Base-by-base conservation (phyloP, 2,113 vertebrate species). In the Jacana jacana region DNA sequence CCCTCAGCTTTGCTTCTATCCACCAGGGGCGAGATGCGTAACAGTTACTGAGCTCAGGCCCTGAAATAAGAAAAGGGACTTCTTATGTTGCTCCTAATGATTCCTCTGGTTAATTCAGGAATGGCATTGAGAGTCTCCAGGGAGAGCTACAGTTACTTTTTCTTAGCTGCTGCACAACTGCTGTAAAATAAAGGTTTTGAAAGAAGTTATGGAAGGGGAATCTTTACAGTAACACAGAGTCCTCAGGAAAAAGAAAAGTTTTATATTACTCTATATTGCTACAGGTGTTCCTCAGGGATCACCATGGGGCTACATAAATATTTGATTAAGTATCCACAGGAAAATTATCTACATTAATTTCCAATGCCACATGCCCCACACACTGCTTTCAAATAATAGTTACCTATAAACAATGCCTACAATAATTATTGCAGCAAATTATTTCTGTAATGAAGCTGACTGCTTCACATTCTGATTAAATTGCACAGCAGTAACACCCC, bases 131-230 rank as follows among this genome's bases (percentile, higher is more conserved):
- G 20, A 58, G 61, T 94, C 86, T 92, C 85, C 66, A 27, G 63
- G 86, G 94, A 96, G 65, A 95, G 30, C 75, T 58, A 12, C 63
- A 10, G 87, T 95, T 65, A 77, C 78, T 93, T 94, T 70, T 93
- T 93, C 91, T 88, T 88, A 61, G 88, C 93, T 93, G 89, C 92
- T 88, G 84, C 82, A 80, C 46, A n/a, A 84, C 85, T 86, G 71
- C 88, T 60, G 39, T 66, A 82, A 91, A 92, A 94, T 63, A 81
- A 90, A 96, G 63, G 63, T 60, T 94, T 93, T 54, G 68, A 89
- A 95, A 91, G 78, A 64, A 93, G 82, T 85, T 54, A 63, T 57
- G 58, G 72, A 72, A 81, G 46, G 30, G n/a, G 54, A 84, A 80
- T 86, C 86, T 96, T 91, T 49, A 69, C n/a, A 57, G 19, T 77